A percentile compares a stretch with the other conserved stretches of the same genome.
Evolutionary conservation across 2,888 invertebrate species (phyloP).

Genomic region (Orthosia gothica): DNA sequence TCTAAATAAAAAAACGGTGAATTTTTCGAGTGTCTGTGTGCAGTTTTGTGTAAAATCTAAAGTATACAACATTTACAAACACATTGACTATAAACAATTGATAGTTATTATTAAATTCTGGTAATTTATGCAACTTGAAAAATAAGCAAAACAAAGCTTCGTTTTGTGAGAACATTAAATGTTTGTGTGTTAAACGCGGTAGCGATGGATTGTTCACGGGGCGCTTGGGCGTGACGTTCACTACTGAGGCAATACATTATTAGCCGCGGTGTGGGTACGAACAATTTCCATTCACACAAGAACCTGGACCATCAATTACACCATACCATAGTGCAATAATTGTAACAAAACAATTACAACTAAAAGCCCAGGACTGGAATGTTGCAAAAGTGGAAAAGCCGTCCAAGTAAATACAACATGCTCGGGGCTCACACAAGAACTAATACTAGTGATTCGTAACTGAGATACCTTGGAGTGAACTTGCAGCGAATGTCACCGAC

Average conservation of each 20-base stretch:
- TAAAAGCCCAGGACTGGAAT: not conserved
- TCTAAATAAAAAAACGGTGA: no score
- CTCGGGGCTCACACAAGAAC: not conserved
- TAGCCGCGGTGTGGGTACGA: no score
- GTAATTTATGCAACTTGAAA: no score
- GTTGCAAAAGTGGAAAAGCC: slow-evolving; percentile 3
- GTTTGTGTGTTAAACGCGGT: not conserved
- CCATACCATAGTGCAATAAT: not conserved
- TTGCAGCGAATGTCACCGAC: no score
- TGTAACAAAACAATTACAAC: slow-evolving; percentile 1
- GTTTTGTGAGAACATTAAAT: no score
- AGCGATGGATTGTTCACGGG: not conserved
- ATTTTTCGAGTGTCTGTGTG: no score
- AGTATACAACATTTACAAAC: no score
- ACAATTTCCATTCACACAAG: not conserved
- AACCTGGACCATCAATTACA: not conserved
- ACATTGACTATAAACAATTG: no score
- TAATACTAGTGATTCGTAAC: not conserved
- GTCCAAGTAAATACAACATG: not conserved
- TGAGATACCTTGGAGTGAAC: no score
- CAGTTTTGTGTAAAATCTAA: no score
- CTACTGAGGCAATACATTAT: not conserved
- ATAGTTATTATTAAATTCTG: no score
- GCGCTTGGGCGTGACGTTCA: not conserved
- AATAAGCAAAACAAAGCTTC: no score